Evolutionary conservation across 2,113 vertebrate species (phyloP).

Genomic region (rabbit (Oryctolagus cuniculus)): DNA sequence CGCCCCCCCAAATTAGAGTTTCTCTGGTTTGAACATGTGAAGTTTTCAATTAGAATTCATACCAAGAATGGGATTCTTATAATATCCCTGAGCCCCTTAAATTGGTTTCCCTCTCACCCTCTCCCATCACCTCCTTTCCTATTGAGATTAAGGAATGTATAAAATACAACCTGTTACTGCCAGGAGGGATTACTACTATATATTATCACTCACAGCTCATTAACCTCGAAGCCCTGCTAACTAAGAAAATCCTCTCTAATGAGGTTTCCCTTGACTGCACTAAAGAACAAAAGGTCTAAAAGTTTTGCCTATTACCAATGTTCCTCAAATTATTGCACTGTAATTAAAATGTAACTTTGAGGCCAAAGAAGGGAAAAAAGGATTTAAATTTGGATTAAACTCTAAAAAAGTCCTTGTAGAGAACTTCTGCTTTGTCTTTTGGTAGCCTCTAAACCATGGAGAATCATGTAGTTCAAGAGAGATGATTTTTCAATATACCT

Average conservation of each 20-base stretch:
- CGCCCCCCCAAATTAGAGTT: background rate
- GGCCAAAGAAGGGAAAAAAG: constrained; percentile 72
- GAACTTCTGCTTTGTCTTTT: constrained; percentile 62
- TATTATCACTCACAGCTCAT: constrained; percentile 91
- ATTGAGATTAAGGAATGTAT: constrained; percentile 88
- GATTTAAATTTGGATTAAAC: constrained; percentile 81
- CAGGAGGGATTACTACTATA: constrained; percentile 89
- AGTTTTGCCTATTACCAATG: constrained; percentile 89
- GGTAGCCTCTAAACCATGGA: background rate
- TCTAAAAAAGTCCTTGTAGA: constrained; percentile 71
- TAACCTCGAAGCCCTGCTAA: constrained; percentile 90
- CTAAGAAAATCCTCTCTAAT: constrained; percentile 92
- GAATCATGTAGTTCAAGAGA: background rate
- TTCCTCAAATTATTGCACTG: constrained; percentile 87
- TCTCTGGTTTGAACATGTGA: background rate
- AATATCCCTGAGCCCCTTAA: constrained; percentile 79
- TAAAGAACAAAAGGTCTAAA: constrained; percentile 90
- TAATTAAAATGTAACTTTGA: constrained; percentile 90
- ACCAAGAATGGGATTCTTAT: constrained; percentile 46
- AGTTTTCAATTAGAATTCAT: constrained; percentile 73
- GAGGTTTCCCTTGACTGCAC: constrained; percentile 89
- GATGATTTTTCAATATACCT: background rate
- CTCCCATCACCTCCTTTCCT: constrained; percentile 81
- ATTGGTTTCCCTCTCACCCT: constrained; percentile 82
- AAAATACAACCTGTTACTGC: constrained; percentile 89